Evolutionary conservation across 2,113 vertebrate genomes (phyloP).

Genomic region (Apaloderma vittatum): DNA sequence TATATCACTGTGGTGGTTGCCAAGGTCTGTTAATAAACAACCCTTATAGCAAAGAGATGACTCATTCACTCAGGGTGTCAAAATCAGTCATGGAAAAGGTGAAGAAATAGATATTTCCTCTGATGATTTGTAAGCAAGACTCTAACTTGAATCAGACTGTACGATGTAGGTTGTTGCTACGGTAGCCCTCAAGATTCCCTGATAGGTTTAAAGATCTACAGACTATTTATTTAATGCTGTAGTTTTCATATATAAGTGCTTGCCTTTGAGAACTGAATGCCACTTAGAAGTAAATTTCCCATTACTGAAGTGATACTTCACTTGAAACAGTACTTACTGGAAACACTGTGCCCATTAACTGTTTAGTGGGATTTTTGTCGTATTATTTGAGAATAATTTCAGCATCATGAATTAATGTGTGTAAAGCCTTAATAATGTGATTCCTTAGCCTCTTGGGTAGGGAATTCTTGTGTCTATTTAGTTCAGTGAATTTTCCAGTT

Average conservation of each 20-base stretch:
- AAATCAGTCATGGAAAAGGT: not conserved
- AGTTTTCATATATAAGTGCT: not conserved
- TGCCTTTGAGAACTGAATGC: not conserved
- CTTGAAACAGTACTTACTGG: not conserved
- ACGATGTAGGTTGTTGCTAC: not conserved
- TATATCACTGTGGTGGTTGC: not conserved
- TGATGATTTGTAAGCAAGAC: not conserved
- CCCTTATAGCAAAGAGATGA: not conserved
- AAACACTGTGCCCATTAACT: not conserved
- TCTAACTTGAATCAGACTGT: not conserved
- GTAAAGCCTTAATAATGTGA: not conserved
- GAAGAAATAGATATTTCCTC: not conserved
- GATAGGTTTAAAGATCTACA: not conserved
- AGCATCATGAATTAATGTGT: not conserved
- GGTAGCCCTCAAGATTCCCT: not conserved
- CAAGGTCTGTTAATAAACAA: not conserved
- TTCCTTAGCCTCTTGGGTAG: not conserved
- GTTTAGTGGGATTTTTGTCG: not conserved
- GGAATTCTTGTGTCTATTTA: not conserved
- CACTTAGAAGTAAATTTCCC: not conserved
- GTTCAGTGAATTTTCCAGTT: not conserved
- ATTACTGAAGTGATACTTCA: not conserved
- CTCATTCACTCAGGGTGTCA: not conserved
- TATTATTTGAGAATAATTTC: not conserved
- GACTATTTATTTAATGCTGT: not conserved